Conservation (phyloP, 2,113 vertebrate genomes). For the Paramormyrops kingsleyae region DNA sequence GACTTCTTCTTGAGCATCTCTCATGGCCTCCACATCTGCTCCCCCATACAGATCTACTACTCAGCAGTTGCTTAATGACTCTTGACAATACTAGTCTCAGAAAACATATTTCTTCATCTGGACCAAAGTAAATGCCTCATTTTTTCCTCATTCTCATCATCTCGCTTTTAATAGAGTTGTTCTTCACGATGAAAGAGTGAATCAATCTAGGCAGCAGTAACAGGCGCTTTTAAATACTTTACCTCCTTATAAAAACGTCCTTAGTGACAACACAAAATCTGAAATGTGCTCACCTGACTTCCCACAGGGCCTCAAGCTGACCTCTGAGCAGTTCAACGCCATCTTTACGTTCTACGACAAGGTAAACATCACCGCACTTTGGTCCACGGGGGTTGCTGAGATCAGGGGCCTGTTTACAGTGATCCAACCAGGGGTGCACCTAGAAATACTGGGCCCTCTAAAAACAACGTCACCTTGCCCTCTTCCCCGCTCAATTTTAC, state of each 20-base stretch:
- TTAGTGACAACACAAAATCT: background rate
- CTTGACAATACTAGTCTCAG: background rate
- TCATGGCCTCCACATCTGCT: background rate
- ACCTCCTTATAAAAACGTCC: background rate
- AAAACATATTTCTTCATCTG: slow-evolving; percentile 1
- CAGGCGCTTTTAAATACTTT: background rate
- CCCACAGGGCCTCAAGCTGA: slow-evolving; percentile 79
- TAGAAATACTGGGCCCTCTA: background rate
- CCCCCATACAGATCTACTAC: background rate
- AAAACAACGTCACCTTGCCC: background rate
- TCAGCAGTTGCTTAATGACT: background rate
- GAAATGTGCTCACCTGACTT: slow-evolving; percentile 1
- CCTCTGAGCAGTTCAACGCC: slow-evolving; percentile 80
- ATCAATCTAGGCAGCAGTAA: background rate
- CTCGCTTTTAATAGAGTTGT: background rate
- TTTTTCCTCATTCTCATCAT: background rate
- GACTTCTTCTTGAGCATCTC: background rate
- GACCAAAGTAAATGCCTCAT: background rate
- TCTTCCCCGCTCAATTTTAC: background rate
- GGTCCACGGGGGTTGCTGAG: background rate
- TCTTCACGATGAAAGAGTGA: background rate
- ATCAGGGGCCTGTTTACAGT: background rate
- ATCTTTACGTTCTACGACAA: slow-evolving; percentile 90
- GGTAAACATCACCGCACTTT: slow-evolving; percentile 55
- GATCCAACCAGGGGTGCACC: background rate